Evolutionary conservation across 2,797 vertebrate genomes (phyloP).

Genomic region (Mustela erminea): DNA sequence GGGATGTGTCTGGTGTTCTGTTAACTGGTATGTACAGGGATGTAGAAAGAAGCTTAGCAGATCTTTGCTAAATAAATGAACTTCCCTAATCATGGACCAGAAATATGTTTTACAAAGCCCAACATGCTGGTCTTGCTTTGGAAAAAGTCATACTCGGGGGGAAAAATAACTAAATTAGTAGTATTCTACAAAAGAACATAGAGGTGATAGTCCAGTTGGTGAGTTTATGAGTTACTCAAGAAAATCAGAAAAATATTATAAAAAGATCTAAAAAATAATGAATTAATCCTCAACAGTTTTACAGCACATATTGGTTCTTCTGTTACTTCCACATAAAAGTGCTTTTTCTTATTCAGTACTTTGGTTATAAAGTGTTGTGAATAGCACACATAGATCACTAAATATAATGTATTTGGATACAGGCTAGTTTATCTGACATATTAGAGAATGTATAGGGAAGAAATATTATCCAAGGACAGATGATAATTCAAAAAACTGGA

Average conservation of each 20-base stretch:
- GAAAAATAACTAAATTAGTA: slow-evolving; percentile 22
- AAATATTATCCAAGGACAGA: background rate
- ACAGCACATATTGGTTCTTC: background rate
- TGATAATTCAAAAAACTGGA: background rate
- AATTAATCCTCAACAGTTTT: background rate
- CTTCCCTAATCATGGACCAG: background rate
- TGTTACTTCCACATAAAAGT: slow-evolving; percentile 11
- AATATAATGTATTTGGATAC: background rate
- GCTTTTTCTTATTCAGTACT: background rate
- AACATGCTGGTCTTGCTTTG: background rate
- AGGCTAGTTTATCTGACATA: background rate
- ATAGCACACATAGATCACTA: background rate
- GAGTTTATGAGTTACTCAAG: background rate
- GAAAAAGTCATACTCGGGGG: background rate
- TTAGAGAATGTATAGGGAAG: background rate
- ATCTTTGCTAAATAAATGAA: slow-evolving; percentile 37
- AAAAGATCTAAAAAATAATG: background rate
- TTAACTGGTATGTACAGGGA: background rate
- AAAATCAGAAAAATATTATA: background rate
- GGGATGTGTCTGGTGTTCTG: background rate
- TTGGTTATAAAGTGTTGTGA: background rate
- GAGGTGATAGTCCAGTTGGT: background rate
- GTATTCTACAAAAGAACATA: slow-evolving; percentile 21
- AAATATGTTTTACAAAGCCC: slow-evolving; percentile 35
- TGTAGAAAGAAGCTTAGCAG: background rate